Base-by-base conservation (phyloP, 2,797 vertebrate genomes). In the Gallinago stenura region DNA sequence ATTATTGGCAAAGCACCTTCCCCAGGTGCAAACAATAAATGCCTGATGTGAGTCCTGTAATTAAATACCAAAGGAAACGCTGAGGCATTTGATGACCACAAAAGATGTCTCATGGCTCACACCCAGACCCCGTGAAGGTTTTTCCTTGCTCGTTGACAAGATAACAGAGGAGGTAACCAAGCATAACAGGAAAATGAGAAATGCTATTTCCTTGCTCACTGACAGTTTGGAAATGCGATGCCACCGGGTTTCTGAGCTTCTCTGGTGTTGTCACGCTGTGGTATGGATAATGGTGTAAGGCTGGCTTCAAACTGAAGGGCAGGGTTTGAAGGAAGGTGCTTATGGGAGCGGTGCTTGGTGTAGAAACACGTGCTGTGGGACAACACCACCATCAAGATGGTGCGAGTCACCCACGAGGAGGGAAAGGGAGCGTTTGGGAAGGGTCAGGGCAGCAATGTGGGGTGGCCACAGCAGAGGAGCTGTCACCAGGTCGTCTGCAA, bases 131-230 rank as follows among this genome's bases (percentile, higher is more conserved):
- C 71, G 30, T 8, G 18, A 96, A 83, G 46, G 20, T 91, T 95
- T 94, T 87, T 82, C 58, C 30, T 96, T 89, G 83, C 45, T 89
- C 18, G 5, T 41, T 91, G 92, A 96, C 85, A 95, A 94, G 92
- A 69, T 90, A 95, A 88, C 70, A 76, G 81, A 48, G 76, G 21
- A 93, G 66, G 75, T 92, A 97, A 89, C 73, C 54, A 78, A 66
- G 89, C 87, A 6, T 83, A 82, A 76, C 77, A 58, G 85, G 77
- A 91, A 86, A 87, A 93, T 92, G 89, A 93, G 89, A 83, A 87
- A 64, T 64, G 22, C 53, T 12, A 1, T 85, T 92, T 91, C 45
- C 66, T 69, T 54, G n/a, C 31, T 70, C 0, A 0, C 30, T 87
- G 61, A 21, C 1, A 7, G 30, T 71, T 91, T 86, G 45, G 64